Evolutionary conservation across 2,888 invertebrate genomes (phyloP), one percentile per base, ranked within the genome.

Genomic region (Megaustenia siamemsis): DNA sequence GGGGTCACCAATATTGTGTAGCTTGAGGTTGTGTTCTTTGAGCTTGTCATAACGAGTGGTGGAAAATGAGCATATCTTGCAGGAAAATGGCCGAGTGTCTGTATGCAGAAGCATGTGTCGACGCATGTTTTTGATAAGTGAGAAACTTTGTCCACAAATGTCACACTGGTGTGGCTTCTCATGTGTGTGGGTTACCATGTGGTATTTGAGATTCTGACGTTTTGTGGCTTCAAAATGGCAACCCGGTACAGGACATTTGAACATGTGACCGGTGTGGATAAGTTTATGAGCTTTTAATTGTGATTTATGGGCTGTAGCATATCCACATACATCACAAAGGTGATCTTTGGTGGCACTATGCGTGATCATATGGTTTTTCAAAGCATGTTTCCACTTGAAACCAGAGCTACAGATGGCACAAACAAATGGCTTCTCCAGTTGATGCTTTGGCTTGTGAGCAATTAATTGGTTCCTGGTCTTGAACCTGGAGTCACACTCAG

Each of bases 381-480:
- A 92, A 0, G 95, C 95, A 89, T 95, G 95, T 80, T 95, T 95
- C 95, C 95, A 95, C 88, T 95, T 95, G 90, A 95, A 95, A 0
- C 95, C 95, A 86, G 94, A 94, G 24, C 93, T 92, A 88, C 95
- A 95, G 53, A 94, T 71, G 18, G 94, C 2, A 66, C 84, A 83
- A 0, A 94, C 93, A 90, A 94, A 95, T 0, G 95, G 95, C 32
- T 95, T 95, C 84, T 94, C 94, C 2, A 93, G 94, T 0, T 95
- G 95, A 88, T 95, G 95, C 86, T 95, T 95, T 1, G 95, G 95
- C n/a, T 94, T 91, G 89, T 95, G 95, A 15, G 95, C 92, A 53
- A 93, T 93, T 2, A 95, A 89, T 38, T 95, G 94, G 5, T 95
- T 94, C 68, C 95, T 94, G 0, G 95, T 95, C 83, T 94, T 94